phyloP scores from a whole-genome alignment of 35 echinoderm and acorn worm species.

The Lytechinus variegatus region DNA sequence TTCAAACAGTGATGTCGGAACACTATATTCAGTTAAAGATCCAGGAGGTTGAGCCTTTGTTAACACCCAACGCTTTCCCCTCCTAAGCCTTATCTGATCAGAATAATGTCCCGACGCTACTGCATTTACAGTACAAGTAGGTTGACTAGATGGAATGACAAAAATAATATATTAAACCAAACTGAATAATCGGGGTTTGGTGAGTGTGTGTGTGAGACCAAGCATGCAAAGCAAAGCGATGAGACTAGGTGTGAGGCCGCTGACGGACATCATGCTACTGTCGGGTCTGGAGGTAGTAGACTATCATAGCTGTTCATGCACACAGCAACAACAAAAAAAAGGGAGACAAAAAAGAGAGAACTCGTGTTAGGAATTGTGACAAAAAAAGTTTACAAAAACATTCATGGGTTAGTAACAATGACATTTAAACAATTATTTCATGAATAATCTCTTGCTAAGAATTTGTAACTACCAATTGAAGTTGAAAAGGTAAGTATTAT shows the following conservation, averaged over 20 bases:
- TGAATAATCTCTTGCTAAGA: no score
- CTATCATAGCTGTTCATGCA: neutral
- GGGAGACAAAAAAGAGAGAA: neutral
- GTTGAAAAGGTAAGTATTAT: no score
- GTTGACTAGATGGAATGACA: slow-evolving; percentile 17
- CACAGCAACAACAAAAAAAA: neutral
- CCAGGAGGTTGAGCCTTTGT: no score
- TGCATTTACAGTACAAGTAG: neutral
- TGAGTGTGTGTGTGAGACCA: neutral
- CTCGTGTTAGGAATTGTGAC: neutral
- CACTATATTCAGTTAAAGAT: no score
- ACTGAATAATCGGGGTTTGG: neutral
- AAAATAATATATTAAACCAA: neutral
- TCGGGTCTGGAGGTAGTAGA: neutral
- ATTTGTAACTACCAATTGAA: no score
- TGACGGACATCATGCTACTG: slow-evolving; percentile 15
- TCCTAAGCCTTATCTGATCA: no score
- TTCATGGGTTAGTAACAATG: neutral
- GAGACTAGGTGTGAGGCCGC: neutral
- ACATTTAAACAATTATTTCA: neutral
- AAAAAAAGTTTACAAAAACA: neutral
- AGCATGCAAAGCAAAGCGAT: slow-evolving; percentile 9
- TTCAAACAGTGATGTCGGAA: neutral
- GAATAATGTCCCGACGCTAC: no score
- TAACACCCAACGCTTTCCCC: no score